A percentile compares a stretch with the other conserved stretches of the same genome.
phyloP scores from a whole-genome alignment of 2,797 vertebrate genomes.

The Aselliscus stoliczkanus region DNA sequence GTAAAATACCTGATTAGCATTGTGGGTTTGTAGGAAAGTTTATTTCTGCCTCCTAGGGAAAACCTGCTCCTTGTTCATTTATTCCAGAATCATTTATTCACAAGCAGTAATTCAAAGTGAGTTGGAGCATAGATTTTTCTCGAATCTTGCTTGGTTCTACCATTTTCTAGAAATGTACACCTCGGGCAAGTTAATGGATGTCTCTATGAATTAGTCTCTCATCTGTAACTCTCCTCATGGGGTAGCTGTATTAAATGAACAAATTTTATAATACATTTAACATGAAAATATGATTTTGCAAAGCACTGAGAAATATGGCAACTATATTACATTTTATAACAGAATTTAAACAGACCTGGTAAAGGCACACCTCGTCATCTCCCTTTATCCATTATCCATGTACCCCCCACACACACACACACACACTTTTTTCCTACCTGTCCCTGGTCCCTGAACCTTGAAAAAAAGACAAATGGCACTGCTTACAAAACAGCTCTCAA shows the following conservation, averaged over 20 bases:
- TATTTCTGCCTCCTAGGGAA: neutral
- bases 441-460: neutral
- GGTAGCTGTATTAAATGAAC: neutral
- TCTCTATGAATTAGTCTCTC: neutral
- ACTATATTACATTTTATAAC: neutral
- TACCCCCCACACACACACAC: too few relatives aligned
- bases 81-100: neutral
- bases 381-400: neutral
- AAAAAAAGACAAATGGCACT: neutral
- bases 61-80: neutral
- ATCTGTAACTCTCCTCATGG: neutral
- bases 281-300: neutral
- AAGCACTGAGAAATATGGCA: neutral
- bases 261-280: neutral
- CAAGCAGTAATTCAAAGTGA: neutral
- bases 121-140: neutral
- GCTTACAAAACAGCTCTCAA: neutral
- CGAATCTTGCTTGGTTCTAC: neutral
- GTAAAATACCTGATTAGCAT: slow-evolving; percentile 22
- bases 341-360: neutral
- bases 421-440: too few relatives aligned
- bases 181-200: neutral
- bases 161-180: neutral
- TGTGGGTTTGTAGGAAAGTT: neutral
- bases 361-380: neutral